Evolutionary conservation across 2,888 invertebrate genomes (phyloP).

Genomic region (Tipula lateralis): DNA sequence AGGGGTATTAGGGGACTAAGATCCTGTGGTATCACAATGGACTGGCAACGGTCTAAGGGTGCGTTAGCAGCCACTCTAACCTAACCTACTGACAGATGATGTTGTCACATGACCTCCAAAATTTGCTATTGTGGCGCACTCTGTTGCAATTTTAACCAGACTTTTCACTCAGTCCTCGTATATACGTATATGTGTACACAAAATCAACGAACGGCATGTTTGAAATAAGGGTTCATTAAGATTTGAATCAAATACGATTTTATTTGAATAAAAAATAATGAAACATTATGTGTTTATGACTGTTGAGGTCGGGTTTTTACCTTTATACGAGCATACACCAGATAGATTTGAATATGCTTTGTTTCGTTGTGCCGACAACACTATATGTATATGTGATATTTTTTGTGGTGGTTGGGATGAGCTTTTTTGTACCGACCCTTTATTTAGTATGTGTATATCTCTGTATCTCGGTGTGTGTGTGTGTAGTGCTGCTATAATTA

Average conservation of each 20-base stretch:
- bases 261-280: background rate
- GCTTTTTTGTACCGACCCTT: too few species aligned
- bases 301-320: background rate
- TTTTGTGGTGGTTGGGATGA: background rate
- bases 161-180: too few species aligned
- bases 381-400: too few species aligned
- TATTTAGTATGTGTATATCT: too few species aligned
- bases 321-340: background rate
- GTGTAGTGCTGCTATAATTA: background rate
- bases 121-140: too few species aligned
- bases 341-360: background rate
- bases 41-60: too few species aligned
- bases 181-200: background rate
- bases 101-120: too few species aligned
- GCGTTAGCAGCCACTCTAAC: too few species aligned
- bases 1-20: too few species aligned
- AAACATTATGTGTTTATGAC: constrained; percentile 19
- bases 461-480: background rate
- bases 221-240: background rate
- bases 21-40: too few species aligned
- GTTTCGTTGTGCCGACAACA: background rate
- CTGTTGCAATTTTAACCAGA: too few species aligned
- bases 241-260: constrained; percentile 7
- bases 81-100: too few species aligned
- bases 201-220: background rate